Conservation (phyloP, 2,888 invertebrate genomes). For the Allolobophora icterica region DNA sequence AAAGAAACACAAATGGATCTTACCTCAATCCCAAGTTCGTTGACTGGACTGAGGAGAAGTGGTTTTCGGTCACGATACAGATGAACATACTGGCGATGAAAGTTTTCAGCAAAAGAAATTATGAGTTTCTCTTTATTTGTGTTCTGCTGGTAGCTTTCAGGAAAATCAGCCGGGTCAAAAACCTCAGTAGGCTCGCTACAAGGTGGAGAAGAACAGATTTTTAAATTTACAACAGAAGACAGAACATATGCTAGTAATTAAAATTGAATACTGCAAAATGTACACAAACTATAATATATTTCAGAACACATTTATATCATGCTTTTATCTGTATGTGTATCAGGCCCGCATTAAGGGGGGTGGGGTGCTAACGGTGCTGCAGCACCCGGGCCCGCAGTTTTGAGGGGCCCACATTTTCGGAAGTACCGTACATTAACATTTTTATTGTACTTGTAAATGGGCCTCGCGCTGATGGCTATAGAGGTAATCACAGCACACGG, state of each 20-base stretch:
- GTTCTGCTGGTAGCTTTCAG: slow-evolving; percentile 63
- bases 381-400: no score
- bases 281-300: neutral
- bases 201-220: neutral
- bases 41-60: slow-evolving; percentile 62
- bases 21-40: slow-evolving; percentile 64
- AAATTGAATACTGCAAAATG: neutral
- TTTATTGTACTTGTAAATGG: no score
- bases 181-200: slow-evolving; percentile 41
- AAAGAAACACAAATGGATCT: slow-evolving; percentile 8
- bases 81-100: slow-evolving; percentile 65
- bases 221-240: neutral
- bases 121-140: slow-evolving; percentile 62
- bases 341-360: no score
- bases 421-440: no score
- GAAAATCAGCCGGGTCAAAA: slow-evolving; percentile 62
- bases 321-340: neutral
- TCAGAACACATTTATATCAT: neutral
- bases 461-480: no score
- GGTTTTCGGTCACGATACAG: slow-evolving; percentile 65
- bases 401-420: no score
- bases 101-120: slow-evolving; percentile 65
- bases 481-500: no score
- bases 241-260: neutral
- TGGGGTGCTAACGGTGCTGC: no score